These are phyloP conservation scores for Dicrurus megarhynchus DNA, from an alignment of 2,113 vertebrate species.

Conservation along the genomic window DNA sequence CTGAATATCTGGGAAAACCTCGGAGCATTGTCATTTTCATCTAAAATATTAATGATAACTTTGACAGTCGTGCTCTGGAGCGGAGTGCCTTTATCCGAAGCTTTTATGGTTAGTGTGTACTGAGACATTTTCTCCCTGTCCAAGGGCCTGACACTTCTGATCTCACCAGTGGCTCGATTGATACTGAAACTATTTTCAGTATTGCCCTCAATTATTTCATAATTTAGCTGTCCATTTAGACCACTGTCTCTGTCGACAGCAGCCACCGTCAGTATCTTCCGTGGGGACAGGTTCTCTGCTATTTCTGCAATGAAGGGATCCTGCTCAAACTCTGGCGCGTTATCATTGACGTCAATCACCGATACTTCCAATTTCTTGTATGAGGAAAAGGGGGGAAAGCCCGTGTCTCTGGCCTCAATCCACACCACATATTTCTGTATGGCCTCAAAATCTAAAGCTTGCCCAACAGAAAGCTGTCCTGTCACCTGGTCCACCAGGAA, in stretches of 20 bases:
- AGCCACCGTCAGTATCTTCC: slow-evolving; percentile 82
- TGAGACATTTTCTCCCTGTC: slow-evolving; percentile 87
- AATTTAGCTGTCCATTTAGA: slow-evolving; percentile 87
- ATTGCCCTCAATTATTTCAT: slow-evolving; percentile 88
- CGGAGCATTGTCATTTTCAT: slow-evolving; percentile 95
- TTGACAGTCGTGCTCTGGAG: slow-evolving; percentile 80
- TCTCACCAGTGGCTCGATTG: slow-evolving; percentile 86
- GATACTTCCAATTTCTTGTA: slow-evolving; percentile 90
- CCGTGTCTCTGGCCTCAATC: slow-evolving; percentile 92
- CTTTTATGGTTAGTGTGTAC: slow-evolving; percentile 84
- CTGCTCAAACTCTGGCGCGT: slow-evolving; percentile 83
- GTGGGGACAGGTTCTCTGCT: slow-evolving; percentile 88
- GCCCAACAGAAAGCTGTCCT: slow-evolving; percentile 85
- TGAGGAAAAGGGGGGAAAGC: slow-evolving; percentile 94
- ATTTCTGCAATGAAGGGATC: slow-evolving; percentile 88
- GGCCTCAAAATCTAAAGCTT: slow-evolving; percentile 86
- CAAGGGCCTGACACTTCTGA: slow-evolving; percentile 84
- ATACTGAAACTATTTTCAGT: slow-evolving; percentile 88
- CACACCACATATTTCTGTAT: slow-evolving; percentile 91
- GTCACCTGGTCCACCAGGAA: slow-evolving; percentile 92
- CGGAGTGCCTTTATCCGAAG: slow-evolving; percentile 84
- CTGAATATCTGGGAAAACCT: slow-evolving; percentile 97
- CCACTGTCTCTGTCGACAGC: slow-evolving; percentile 90
- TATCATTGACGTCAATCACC: slow-evolving; percentile 91
- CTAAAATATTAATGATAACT: slow-evolving; percentile 85